These are phyloP conservation scores for Zalophus californianus DNA, from an alignment of 2,797 vertebrate species.

Conservation along the genomic window DNA sequence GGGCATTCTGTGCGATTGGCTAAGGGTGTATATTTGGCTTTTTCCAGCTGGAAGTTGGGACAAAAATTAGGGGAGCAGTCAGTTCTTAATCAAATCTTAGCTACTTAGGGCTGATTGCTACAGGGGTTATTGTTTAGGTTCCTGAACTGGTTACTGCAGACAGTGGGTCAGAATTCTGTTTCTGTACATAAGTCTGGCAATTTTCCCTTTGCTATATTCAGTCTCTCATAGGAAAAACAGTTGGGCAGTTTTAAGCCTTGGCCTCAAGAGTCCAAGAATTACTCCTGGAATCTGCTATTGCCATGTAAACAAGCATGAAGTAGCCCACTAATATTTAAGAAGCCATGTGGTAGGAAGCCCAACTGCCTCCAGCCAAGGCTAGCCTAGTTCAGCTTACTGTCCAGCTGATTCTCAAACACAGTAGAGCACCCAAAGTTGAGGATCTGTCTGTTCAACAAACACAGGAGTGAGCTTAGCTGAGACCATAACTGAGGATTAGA, in stretches of 20 bases:
- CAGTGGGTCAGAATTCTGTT: neutral
- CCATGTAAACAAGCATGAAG: neutral
- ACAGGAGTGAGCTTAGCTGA: neutral
- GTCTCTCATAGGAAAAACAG: neutral
- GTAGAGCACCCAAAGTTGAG: accelerated
- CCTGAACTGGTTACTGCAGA: neutral
- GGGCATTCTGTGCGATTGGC: neutral
- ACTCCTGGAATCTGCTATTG: neutral
- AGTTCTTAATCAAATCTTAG: neutral
- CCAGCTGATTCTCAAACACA: neutral
- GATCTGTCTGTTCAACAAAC: neutral
- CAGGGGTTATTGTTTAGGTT: neutral
- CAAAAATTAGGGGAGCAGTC: neutral
- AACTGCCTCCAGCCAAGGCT: neutral
- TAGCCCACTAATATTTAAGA: neutral
- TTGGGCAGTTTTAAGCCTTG: neutral
- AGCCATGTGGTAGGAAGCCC: neutral
- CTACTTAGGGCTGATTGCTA: neutral
- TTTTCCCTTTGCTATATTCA: neutral
- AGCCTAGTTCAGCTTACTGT: neutral
- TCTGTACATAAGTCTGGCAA: neutral
- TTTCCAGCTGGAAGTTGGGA: neutral
- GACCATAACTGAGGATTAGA: neutral
- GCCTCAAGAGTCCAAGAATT: neutral
- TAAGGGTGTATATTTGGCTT: neutral